Base-by-base conservation (phyloP, 2,888 invertebrate species). In the Heteromurus nitidus region DNA sequence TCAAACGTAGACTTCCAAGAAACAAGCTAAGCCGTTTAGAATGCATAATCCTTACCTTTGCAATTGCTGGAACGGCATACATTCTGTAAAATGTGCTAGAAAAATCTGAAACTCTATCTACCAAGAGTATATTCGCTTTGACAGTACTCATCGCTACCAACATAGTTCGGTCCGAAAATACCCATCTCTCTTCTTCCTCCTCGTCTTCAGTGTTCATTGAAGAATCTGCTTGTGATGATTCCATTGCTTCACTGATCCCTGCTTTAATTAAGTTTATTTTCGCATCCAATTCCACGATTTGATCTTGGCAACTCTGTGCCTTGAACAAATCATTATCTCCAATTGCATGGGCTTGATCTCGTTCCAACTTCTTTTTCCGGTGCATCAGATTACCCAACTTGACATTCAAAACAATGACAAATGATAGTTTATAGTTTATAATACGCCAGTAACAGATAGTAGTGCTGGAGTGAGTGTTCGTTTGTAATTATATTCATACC, bases 21-120 rank as follows among this genome's bases (percentile, higher is more conserved):
- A n/a, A n/a, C n/a, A n/a, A n/a, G n/a, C n/a, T n/a, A n/a, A n/a
- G n/a, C n/a, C n/a, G n/a, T 36, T 36, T 9, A 9, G 7, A 36
- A 36, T 13, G 36, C 36, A 9, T 36, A 36, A 9, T 13, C 7
- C 36, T 13, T 36, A 36, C 36, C 36, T 36, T 36, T 13, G 7
- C 13, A 9, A 36, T 13, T 36, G 36, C 36, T 9, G 5, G 5
- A 36, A 36, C 36, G 0, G 30, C 73, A 26, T 80, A 80, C 68
- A 80, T 60, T n/a, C 74, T 68, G 44, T 42, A 80, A 53, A 80
- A 80, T 3, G 68, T 73, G 28, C 73, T 16, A 0, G 68, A 67
- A 62, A 73, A 80, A 9, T 24, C 20, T 0, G 80, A 73, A 18
- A 80, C 28, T 20, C 26, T 58, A n/a, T 47, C 44, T 16, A 20